Percentiles rank a stretch among this genome's conserved stretches.
These are phyloP conservation scores for Planiliza haematocheilus DNA, from an alignment of 2,113 vertebrate species.

Conservation along the genomic window DNA sequence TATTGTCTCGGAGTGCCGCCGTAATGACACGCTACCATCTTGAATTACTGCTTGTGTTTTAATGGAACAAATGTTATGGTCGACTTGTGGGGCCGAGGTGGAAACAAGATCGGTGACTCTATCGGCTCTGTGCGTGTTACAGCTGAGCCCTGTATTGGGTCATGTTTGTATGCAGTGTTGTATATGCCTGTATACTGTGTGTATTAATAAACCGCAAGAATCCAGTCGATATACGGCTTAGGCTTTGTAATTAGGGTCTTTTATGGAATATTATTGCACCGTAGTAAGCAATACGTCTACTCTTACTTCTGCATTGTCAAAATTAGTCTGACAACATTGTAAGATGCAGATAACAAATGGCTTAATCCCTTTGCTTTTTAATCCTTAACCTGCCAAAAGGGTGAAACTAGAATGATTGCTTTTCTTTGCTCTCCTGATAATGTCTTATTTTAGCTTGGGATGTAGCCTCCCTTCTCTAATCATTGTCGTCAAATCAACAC, in stretches of 20 bases:
- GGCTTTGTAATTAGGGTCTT: background rate
- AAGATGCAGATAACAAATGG: background rate
- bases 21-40: slow-evolving; percentile 15
- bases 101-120: slow-evolving; percentile 37
- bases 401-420: background rate
- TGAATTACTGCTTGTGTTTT: slow-evolving; percentile 9
- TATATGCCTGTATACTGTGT: too few species aligned
- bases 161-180: slow-evolving; percentile 8
- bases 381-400: background rate
- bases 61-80: slow-evolving; percentile 17
- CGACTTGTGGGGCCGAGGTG: background rate
- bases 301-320: background rate
- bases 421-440: background rate
- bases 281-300: background rate
- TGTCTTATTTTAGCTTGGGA: slow-evolving; percentile 21
- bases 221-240: slow-evolving; percentile 2
- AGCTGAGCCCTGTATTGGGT: slow-evolving; percentile 19
- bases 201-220: slow-evolving; percentile 20
- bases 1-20: background rate
- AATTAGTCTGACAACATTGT: background rate
- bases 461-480: slow-evolving; percentile 44
- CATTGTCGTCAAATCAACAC: slow-evolving; percentile 54
- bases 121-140: slow-evolving; percentile 10
- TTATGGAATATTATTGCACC: background rate
- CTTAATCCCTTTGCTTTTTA: background rate